Evolutionary conservation across 53 echinoderm and acorn worm species (phyloP).

Genomic region (Holothuria leucospilota): DNA sequence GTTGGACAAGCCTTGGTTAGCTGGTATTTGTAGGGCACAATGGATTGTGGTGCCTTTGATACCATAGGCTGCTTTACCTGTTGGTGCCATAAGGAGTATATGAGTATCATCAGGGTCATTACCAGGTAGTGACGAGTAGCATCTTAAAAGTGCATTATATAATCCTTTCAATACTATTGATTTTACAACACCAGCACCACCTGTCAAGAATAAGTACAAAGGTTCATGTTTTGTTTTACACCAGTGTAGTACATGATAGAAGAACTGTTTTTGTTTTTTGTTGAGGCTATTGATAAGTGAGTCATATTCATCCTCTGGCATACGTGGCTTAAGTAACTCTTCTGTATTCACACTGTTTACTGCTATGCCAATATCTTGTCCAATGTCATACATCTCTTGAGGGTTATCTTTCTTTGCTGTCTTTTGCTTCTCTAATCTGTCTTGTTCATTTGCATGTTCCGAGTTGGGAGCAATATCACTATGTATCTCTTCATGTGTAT

Average conservation of each 20-base stretch:
- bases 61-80: constrained; percentile 34
- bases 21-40: constrained; percentile 54
- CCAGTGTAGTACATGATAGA: constrained; percentile 60
- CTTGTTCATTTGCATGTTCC: constrained; percentile 30
- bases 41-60: constrained; percentile 63
- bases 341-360: constrained; percentile 33
- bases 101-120: constrained; percentile 42
- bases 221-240: constrained; percentile 56
- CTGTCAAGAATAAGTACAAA: not conserved
- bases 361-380: too few species aligned
- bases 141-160: not conserved
- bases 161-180: constrained; percentile 33
- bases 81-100: constrained; percentile 61
- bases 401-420: not conserved
- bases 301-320: constrained; percentile 57
- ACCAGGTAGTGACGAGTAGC: constrained; percentile 34
- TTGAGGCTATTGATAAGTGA: constrained; percentile 53
- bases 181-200: not conserved
- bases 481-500: not conserved
- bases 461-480: constrained; percentile 1
- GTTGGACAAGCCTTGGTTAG: constrained; percentile 22
- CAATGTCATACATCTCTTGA: constrained; percentile 54
- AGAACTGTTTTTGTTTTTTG: constrained; percentile 64
- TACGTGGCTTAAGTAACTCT: constrained; percentile 33
- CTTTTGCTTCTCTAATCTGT: not conserved